Evolutionary conservation across 37 sponge, comb jelly and placozoan species (phyloP), one percentile per base, ranked within the genome.

Genomic region (Aplysina aerophoba): DNA sequence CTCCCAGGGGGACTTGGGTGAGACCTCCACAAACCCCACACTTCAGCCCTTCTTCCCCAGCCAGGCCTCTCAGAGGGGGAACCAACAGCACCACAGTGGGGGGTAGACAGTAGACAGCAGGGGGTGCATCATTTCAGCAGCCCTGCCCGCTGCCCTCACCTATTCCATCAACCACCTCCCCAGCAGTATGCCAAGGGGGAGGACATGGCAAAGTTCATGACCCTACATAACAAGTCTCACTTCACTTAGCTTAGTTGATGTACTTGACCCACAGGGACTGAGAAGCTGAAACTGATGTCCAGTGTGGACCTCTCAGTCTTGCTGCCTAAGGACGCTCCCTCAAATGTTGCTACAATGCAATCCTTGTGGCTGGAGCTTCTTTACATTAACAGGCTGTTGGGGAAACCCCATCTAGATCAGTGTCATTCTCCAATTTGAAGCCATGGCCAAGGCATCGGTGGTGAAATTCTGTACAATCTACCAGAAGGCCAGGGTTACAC

Each of bases 241-340:
- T 44, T 44, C 50, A 44, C 50, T 44, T 33, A 21, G n/a, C 28
- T 71, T 71, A 21, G 33, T 71, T 34, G n/a, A 21, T 5, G 4
- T 36, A 5, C 12, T 35, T 31, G 37, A 19, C 40, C 21, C 25
- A 36, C 25, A 75, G 81, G 81, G 22, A 60, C 81, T 36, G 81
- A 81, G 25, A 81, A 81, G 81, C 50, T 86, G 17, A 86, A 86
- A 39, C 21, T 86, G 54, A 61, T 86, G 15, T 28, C 19, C 24
- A 79, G 60, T 21, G n/a, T 85, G 6, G 13, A 73, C 1, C 50
- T 74, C 27, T 30, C 60, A 22, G 25, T 22, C 8, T 25, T 85
- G 17, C 25, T 85, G 39, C 85, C 85, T 12, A 57, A 54, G 5
- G 40, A 31, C 0, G 0, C 27, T 25, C 55, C 54, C 12, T 27